phyloP scores from a whole-genome alignment of 1,140 invertebrate species.

The Cylas formicarius region DNA sequence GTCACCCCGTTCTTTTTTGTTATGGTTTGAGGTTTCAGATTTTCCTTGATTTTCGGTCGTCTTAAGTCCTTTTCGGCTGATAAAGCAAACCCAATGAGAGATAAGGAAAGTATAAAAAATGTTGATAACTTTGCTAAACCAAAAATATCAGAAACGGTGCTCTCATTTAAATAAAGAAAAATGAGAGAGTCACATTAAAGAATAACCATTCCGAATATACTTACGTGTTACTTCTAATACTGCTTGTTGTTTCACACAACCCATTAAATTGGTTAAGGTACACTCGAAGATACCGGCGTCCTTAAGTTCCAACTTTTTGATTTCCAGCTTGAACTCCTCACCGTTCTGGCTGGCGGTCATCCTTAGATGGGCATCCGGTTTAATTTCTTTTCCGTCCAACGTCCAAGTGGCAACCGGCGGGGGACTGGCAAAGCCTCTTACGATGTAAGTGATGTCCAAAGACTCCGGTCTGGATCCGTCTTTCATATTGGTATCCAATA shows the following conservation, averaged over 20 bases:
- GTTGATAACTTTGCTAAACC: background rate
- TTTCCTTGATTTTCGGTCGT: conserved; percentile 63
- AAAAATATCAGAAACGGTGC: too few relatives aligned
- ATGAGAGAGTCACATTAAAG: too few relatives aligned
- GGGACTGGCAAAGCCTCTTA: conserved; percentile 64
- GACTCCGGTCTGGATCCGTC: conserved; percentile 70
- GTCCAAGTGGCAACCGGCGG: conserved; percentile 72
- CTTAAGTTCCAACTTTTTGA: conserved; percentile 57
- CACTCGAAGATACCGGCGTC: conserved; percentile 75
- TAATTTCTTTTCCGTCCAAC: conserved; percentile 51
- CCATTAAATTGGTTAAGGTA: conserved; percentile 66
- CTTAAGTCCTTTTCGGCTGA: conserved; percentile 64
- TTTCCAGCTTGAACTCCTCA: conserved; percentile 64
- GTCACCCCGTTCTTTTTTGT: conserved; percentile 62
- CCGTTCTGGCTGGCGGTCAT: conserved; percentile 60
- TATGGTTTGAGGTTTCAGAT: conserved; percentile 57
- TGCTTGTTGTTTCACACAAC: conserved; percentile 62
- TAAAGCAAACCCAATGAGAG: too few relatives aligned
- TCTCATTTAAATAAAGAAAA: conserved; percentile 3
- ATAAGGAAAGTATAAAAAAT: conserved; percentile 4
- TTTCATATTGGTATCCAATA: conserved; percentile 62
- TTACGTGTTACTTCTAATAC: conserved; percentile 64
- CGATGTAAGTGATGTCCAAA: conserved; percentile 61
- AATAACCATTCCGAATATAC: conserved; percentile 29
- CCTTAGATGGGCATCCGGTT: conserved; percentile 26